Evolutionary conservation across 2,888 invertebrate genomes (phyloP).

Genomic region (Rhamnusium bicolor): DNA sequence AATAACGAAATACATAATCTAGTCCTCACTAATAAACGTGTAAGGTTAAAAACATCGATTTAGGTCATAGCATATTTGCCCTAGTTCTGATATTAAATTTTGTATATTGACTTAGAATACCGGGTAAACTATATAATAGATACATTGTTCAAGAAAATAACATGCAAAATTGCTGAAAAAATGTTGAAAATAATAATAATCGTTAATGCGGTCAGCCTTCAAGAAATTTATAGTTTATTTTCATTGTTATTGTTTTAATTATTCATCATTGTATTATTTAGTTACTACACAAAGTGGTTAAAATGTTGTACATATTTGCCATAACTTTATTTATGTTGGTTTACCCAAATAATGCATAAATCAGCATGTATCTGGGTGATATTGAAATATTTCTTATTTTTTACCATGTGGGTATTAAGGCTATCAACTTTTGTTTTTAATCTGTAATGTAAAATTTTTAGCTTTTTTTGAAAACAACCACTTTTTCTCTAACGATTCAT

Average conservation of each 20-base stretch:
- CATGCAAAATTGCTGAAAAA: slow-evolving; percentile 7
- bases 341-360: too few relatives aligned
- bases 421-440: too few relatives aligned
- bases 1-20: slow-evolving; percentile 21
- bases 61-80: slow-evolving; percentile 27
- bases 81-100: slow-evolving; percentile 26
- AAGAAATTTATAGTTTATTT: slow-evolving; percentile 5
- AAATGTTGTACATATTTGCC: too few relatives aligned
- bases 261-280: too few relatives aligned
- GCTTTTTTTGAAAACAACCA: too few relatives aligned
- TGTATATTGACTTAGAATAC: slow-evolving; percentile 9
- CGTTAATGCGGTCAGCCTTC: not conserved
- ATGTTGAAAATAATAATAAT: not conserved
- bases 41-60: slow-evolving; percentile 32
- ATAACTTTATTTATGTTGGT: too few relatives aligned
- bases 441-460: too few relatives aligned
- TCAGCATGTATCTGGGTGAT: too few relatives aligned
- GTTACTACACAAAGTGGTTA: too few relatives aligned
- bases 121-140: not conserved
- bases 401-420: too few relatives aligned
- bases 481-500: too few relatives aligned
- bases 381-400: too few relatives aligned
- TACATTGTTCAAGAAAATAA: not conserved
- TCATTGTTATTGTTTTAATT: not conserved
- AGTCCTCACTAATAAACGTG: slow-evolving; percentile 25